phyloP scores from a whole-genome alignment of 64 coral and sea anemone genomes.

The Acropora tenuis region DNA sequence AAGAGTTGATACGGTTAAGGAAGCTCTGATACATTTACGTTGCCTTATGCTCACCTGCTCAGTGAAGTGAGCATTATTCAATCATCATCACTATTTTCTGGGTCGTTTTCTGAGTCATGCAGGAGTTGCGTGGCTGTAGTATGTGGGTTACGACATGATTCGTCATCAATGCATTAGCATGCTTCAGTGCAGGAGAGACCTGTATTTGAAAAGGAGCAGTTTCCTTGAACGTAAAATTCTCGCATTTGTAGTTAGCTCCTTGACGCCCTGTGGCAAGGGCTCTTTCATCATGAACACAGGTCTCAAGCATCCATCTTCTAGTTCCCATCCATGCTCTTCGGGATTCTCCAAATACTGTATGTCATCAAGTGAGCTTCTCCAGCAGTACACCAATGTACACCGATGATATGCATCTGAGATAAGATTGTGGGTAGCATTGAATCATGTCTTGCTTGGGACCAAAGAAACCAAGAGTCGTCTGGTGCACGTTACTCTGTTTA shows the following conservation, averaged over 20 bases:
- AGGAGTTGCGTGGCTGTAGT: not conserved
- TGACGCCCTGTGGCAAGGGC: conserved; percentile 33
- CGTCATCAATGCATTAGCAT: conserved; percentile 7
- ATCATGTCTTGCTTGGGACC: not conserved
- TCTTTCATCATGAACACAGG: conserved; percentile 57
- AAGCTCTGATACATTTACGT: not conserved
- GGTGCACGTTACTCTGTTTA: not conserved
- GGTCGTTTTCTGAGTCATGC: not conserved
- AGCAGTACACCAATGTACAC: not conserved
- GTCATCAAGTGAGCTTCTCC: conserved; percentile 29
- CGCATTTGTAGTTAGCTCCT: conserved; percentile 51
- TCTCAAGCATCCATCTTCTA: conserved; percentile 46
- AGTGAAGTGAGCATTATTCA: not conserved
- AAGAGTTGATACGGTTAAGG: not conserved
- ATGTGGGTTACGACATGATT: conserved; percentile 14
- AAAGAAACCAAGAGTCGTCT: not conserved
- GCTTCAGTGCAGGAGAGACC: conserved; percentile 32
- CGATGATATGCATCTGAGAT: too few species aligned
- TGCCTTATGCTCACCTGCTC: not conserved
- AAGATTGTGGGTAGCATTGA: too few species aligned
- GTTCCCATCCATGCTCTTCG: conserved; percentile 42
- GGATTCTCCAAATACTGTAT: conserved; percentile 38
- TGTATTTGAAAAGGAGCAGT: conserved; percentile 11
- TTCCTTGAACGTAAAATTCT: not conserved
- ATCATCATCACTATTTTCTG: not conserved